phyloP scores from a whole-genome alignment of 2,888 invertebrate species.

The Melinaea marsaeus region DNA sequence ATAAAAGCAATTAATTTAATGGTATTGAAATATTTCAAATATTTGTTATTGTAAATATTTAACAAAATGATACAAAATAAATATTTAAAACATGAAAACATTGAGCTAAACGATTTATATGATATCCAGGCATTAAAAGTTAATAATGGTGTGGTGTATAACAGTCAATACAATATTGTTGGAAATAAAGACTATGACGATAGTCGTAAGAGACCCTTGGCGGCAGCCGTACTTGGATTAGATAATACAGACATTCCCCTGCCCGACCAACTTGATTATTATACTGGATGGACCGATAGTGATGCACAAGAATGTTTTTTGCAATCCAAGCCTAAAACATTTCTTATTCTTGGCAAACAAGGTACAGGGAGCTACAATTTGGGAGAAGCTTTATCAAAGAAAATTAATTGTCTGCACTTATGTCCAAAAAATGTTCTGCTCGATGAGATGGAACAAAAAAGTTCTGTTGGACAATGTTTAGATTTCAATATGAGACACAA shows the following conservation, averaged over 20 bases:
- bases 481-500: slow-evolving; percentile 77
- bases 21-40: slow-evolving; percentile 23
- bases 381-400: slow-evolving; percentile 76
- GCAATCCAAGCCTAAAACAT: slow-evolving; percentile 72
- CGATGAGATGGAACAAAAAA: slow-evolving; percentile 77
- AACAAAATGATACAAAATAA: slow-evolving; percentile 24
- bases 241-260: slow-evolving; percentile 58
- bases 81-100: slow-evolving; percentile 40
- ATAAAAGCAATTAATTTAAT: slow-evolving; percentile 13
- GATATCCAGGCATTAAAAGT: slow-evolving; percentile 39
- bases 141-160: slow-evolving; percentile 43
- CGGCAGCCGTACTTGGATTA: slow-evolving; percentile 56
- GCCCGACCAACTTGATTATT: slow-evolving; percentile 37
- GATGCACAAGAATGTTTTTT: slow-evolving; percentile 73
- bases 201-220: slow-evolving; percentile 41
- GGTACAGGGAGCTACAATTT: slow-evolving; percentile 71
- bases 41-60: slow-evolving; percentile 17
- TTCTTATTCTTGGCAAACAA: slow-evolving; percentile 79
- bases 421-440: slow-evolving; percentile 74
- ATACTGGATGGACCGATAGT: slow-evolving; percentile 70
- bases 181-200: slow-evolving; percentile 29
- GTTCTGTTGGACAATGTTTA: slow-evolving; percentile 76
- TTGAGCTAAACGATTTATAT: slow-evolving; percentile 48
- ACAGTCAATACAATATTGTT: slow-evolving; percentile 39
- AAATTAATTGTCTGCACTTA: slow-evolving; percentile 77